Conservation (phyloP, 2,113 vertebrate genomes). For the Microtus pennsylvanicus region DNA sequence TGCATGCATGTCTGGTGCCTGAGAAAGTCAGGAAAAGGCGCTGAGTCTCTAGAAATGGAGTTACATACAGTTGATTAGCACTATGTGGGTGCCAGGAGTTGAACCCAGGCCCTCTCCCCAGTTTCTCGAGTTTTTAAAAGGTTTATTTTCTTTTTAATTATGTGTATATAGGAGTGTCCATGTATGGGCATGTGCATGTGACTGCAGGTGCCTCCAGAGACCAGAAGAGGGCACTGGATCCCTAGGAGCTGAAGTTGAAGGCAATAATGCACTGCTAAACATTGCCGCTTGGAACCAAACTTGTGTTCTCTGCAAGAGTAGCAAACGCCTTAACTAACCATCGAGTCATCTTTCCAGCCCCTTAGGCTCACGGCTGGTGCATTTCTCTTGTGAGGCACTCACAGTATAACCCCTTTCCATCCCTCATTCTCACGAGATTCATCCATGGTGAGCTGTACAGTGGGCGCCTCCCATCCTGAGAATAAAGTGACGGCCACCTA, state of each 20-base stretch:
- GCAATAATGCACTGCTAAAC: not conserved
- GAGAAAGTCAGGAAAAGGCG: not conserved
- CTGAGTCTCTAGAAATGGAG: not conserved
- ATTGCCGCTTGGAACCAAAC: not conserved
- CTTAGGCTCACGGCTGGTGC: not conserved
- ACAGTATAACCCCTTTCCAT: no score
- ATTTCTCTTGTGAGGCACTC: not conserved
- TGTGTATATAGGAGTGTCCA: not conserved
- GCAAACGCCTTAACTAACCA: not conserved
- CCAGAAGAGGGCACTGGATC: not conserved
- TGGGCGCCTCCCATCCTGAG: no score
- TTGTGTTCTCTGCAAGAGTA: not conserved
- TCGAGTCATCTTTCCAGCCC: not conserved
- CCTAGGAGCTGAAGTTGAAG: not conserved
- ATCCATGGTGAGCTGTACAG: no score
- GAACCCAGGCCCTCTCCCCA: not conserved
- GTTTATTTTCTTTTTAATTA: not conserved
- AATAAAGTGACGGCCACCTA: fast-evolving
- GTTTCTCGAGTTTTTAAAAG: not conserved
- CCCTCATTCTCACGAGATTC: not conserved
- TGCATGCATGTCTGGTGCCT: not conserved
- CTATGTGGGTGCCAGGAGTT: not conserved
- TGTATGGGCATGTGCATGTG: not conserved
- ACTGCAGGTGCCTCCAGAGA: not conserved
- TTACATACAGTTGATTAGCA: not conserved